Evolutionary conservation across 2,797 vertebrate species (phyloP), one percentile per base, ranked within the genome.

Genomic region (Lophius americanus): DNA sequence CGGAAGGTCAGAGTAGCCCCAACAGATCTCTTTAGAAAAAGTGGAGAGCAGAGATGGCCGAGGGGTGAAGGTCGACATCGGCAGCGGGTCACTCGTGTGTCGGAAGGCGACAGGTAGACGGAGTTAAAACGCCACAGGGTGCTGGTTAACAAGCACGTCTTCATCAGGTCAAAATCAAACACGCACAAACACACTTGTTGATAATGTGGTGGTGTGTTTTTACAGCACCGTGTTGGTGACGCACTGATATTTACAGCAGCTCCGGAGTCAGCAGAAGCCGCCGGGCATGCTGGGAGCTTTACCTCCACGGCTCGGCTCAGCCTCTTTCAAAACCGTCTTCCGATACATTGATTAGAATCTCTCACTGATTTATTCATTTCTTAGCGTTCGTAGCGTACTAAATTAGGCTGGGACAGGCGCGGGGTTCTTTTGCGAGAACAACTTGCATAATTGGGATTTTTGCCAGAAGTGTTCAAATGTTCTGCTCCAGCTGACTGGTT

Each of bases 201-300:
- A 79, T 68, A 65, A 62, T 68, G 50, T 68, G 68, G 55, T 61
- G 59, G 8, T 54, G 51, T 59, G 58, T 71, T 65, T 35, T 53
- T 3, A 13, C 39, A 69, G 60, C 63, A 60, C 57, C 0, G 8
- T 75, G 73, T 78, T 76, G 83, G 72, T 60, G 79, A 90, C 82
- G 81, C 61, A 74, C 38, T 49, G 58, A 41, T 66, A 60, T 88
- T 23, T 23, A 63, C 11, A 72, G 43, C 49, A 68, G 79, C 69
- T 74, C 60, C 78, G 70, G 73, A 88, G 81, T 85, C 71, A 72
- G 70, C 3, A 7, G 53, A 54, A n/a, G 69, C 85, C 74, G 50
- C 51, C 44, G 23, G 70, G 70, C 73, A 75, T 64, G 85, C 51
- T 77, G 38, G 57, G 54, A 41, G 78, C 10, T 42, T 59, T 70